Base-by-base conservation (phyloP, 2,113 vertebrate genomes). In the Anser cygnoides region DNA sequence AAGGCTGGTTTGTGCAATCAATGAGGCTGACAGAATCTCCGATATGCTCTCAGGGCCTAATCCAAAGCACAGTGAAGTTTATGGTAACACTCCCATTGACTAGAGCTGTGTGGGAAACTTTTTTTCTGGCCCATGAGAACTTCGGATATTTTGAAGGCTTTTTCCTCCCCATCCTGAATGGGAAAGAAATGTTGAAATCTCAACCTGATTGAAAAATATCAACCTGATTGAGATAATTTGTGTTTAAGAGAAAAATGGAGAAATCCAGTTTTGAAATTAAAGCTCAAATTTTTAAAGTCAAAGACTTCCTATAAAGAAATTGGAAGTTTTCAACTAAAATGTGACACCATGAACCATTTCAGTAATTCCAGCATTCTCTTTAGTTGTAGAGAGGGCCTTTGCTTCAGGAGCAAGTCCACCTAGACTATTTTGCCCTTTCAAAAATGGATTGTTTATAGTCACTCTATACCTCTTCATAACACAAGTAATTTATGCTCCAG, bases 1-100 rank as follows among this genome's bases (percentile, higher is more conserved):
- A 96, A 94, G 91, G 90, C 68, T 68, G 91, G 90, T 96, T 96
- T 97, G 82, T 97, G 93, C 94, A 97, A 96, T 90, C 90, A 96
- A 61, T 85, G 90, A 95, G 96, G 87, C 87, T 94, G 90, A 96
- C 92, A 94, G 81, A 95, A 50, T 72, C 83, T 90, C 90, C 9
- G 3, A 95, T 96, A 90, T 3, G 12, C 86, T 97, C 95, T 89
- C 91, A 87, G 91, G 62, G 87, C 84, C 84, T 89, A 67, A 87
- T 94, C 80, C 93, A 83, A 96, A 25, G 70, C 74, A 82, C 39
- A 55, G 58, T 29, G 58, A 90, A 94, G 83, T 93, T 95, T 93
- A 93, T 57, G 52, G 65, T 95, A 96, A 96, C 28, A n/a, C 88
- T 94, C 83, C 57, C 89, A 87, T 92, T 89, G 91, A 96, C 92